Evolutionary conservation across 37 sponge, comb jelly and placozoan genomes (phyloP), one percentile per base, ranked within the genome.

Genomic region (Crambe crambe): DNA sequence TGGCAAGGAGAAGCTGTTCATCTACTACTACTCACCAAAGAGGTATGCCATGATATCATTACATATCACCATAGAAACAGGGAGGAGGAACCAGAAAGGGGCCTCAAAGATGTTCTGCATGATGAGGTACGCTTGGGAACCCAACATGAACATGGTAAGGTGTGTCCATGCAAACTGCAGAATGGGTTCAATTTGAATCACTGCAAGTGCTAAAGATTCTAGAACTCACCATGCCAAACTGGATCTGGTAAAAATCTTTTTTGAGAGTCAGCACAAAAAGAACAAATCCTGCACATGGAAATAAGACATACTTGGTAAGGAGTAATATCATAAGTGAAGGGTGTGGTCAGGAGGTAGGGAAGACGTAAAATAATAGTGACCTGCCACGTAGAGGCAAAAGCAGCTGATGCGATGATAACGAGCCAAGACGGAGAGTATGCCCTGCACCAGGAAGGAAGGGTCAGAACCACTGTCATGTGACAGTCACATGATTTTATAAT

Each of bases 31-130:
- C 75, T 78, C 73, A 87, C 92, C 98, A 80, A 88, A 98, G 44
- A 98, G 63, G 58, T 98, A 98, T 37, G 98, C 98, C 89, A 90
- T 89, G 62, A 98, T 95, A 87, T 98, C 98, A 76, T 98, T 98
- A 78, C 98, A 95, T 38, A 98, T 85, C 38, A 98, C 98, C 89
- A 95, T 76, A 58, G 89, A 84, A 39, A 95, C 87, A n/a, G 98
- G 96, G 35, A 93, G 78, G 9, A 98, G 80, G 77, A 95, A 90
- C 98, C 98, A 98, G 86, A 84, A 91, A 32, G 93, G 68, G 4
- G 88, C 88, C 37, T 83, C 87, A 79, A 93, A 95, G 25, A 87
- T 67, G 78, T 93, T 93, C 83, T 98, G 98, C 5, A 95, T 82
- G 44, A 90, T 75, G 23, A 98, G 82, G 77, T 86, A 89, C 27